These are phyloP conservation scores for Urophycis tenuis DNA, from an alignment of 2,797 vertebrate species.

Conservation along the genomic window DNA sequence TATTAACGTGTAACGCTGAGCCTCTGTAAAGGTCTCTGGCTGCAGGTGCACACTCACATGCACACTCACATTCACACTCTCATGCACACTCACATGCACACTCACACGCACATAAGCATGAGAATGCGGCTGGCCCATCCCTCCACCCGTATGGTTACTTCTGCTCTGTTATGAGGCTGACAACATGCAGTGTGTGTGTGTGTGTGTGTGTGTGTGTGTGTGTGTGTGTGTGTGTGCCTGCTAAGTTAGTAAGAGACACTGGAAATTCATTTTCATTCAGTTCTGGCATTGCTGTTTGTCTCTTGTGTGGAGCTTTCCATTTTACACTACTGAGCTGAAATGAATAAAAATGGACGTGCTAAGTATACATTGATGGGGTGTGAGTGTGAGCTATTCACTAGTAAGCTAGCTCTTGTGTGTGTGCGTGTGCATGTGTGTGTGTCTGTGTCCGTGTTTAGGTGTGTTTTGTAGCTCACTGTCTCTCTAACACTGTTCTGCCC, in stretches of 20 bases:
- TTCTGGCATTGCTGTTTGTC: background rate
- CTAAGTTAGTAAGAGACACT: background rate
- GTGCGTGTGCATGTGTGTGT: constrained; percentile 28
- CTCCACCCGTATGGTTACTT: background rate
- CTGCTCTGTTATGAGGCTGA: background rate
- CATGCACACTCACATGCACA: background rate
- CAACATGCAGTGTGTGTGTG: background rate
- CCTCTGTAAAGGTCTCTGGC: constrained; percentile 42
- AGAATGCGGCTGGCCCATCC: background rate
- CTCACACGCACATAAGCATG: background rate
- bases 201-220: background rate
- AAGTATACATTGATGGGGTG: background rate
- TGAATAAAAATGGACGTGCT: background rate
- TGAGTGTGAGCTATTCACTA: background rate
- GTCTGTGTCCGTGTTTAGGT: constrained; percentile 15
- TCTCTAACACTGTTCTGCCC: constrained; percentile 69
- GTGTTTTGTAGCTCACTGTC: constrained; percentile 54
- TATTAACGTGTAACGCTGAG: background rate
- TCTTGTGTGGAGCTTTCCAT: background rate
- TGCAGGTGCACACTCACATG: constrained; percentile 35
- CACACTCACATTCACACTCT: constrained; percentile 3
- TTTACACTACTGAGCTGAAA: background rate
- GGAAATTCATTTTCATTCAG: background rate
- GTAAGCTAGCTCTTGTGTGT: constrained; percentile 9
- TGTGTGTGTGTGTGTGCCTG: background rate